phyloP scores from a whole-genome alignment of 2,888 invertebrate species.

The Drosophila suboccidentalis region DNA sequence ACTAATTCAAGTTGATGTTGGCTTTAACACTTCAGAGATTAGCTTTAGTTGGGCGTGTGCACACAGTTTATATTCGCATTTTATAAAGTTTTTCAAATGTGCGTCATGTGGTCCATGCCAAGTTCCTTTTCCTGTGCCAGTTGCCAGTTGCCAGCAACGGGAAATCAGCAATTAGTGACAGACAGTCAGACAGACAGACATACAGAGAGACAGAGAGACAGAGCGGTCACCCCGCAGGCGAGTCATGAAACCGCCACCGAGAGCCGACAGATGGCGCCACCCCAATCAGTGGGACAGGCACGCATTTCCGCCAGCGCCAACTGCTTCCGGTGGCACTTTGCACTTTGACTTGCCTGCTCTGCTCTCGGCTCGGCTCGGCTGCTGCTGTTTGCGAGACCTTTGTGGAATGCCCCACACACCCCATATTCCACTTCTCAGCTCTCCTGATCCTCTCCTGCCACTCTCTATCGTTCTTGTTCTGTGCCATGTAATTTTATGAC shows the following conservation, averaged over 20 bases:
- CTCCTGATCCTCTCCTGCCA: conserved; percentile 13
- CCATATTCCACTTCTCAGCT: not conserved
- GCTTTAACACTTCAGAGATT: not conserved
- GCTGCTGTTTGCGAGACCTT: conserved; percentile 59
- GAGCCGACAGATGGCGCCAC: conserved; percentile 12
- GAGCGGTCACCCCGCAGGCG: conserved; percentile 35
- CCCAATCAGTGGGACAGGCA: conserved; percentile 56
- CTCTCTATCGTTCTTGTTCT: conserved; percentile 32
- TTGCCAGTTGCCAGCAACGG: conserved; percentile 40
- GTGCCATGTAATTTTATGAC: conserved; percentile 79
- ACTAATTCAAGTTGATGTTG: not conserved
- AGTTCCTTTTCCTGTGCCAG: conserved; percentile 36
- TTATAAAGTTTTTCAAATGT: conserved; percentile 16
- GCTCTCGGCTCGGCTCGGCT: conserved; percentile 23
- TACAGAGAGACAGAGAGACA: conserved; percentile 29
- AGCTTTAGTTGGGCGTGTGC: conserved; percentile 3
- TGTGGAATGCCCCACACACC: conserved; percentile 29
- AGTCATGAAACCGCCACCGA: conserved; percentile 23
- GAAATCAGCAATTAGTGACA: conserved; percentile 80
- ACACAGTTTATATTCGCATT: conserved; percentile 7
- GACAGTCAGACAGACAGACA: conserved; percentile 15
- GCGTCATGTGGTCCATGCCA: conserved; percentile 24
- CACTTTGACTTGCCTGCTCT: conserved; percentile 70
- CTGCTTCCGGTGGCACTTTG: conserved; percentile 74
- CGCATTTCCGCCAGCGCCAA: conserved; percentile 77